These are phyloP conservation scores for Urocitellus parryii DNA, from an alignment of 2,113 vertebrate species.

Conservation along the genomic window DNA sequence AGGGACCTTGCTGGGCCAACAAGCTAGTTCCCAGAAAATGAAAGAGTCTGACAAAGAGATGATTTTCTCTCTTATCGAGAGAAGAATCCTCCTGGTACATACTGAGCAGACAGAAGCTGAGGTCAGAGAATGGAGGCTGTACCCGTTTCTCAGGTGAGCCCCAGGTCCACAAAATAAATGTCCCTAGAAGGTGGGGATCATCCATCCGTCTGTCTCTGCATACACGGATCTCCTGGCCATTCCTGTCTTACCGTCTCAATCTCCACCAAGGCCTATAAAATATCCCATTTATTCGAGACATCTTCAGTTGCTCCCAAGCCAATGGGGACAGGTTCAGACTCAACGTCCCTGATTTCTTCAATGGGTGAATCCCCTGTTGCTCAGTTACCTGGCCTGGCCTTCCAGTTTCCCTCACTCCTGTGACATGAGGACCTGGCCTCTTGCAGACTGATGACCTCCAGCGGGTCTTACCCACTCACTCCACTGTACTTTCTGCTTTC, in stretches of 20 bases:
- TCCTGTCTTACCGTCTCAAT: background rate
- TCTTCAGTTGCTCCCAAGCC: background rate
- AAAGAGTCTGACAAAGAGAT: background rate
- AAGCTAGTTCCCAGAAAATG: background rate
- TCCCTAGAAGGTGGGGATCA: background rate
- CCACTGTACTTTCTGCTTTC: background rate
- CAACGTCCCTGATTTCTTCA: background rate
- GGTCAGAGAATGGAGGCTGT: background rate
- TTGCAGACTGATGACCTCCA: background rate
- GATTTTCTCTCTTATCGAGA: background rate
- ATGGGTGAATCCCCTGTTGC: accelerated
- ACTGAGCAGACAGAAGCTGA: background rate
- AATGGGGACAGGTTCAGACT: background rate
- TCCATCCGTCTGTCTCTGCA: background rate
- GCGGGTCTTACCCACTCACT: background rate
- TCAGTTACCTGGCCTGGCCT: background rate
- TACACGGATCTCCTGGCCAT: background rate
- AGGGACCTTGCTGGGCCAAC: accelerated
- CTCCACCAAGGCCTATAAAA: background rate
- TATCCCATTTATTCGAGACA: accelerated
- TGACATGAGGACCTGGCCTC: background rate
- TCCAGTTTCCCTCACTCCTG: background rate
- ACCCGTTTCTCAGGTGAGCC: background rate
- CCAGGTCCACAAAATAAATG: background rate
- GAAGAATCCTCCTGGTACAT: background rate